Evolutionary conservation across 2,888 invertebrate species (phyloP).

Genomic region (Mantis religiosa): DNA sequence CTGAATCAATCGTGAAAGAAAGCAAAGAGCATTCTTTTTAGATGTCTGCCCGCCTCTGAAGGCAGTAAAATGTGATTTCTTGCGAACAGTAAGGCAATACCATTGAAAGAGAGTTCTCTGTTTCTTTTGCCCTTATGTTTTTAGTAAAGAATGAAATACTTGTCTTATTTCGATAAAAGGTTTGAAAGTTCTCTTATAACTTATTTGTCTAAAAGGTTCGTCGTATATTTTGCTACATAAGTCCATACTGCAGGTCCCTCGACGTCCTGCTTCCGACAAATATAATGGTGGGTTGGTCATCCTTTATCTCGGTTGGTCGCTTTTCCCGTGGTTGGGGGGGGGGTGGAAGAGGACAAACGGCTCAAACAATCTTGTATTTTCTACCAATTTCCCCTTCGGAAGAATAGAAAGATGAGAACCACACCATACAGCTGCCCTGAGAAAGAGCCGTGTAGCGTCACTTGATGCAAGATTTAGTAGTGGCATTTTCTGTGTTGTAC

Average conservation of each 20-base stretch:
- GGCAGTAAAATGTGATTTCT: not conserved
- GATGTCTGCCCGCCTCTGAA: not conserved
- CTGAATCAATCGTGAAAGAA: not conserved
- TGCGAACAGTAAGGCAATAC: not conserved
- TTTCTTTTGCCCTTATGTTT: not conserved
- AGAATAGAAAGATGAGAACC: slow-evolving; percentile 9
- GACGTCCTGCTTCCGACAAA: slow-evolving; percentile 14
- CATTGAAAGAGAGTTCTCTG: not conserved
- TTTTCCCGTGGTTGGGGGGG: not conserved
- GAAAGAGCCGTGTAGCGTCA: slow-evolving; percentile 10
- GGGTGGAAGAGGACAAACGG: slow-evolving; percentile 12
- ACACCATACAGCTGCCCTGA: not conserved
- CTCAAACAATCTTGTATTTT: slow-evolving; percentile 25
- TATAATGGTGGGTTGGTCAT: slow-evolving; percentile 27
- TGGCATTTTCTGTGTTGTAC: not conserved
- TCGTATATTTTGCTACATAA: slow-evolving; percentile 26
- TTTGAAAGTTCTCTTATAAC: slow-evolving; percentile 32
- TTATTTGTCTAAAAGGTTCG: slow-evolving; percentile 34
- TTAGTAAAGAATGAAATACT: slow-evolving; percentile 30
- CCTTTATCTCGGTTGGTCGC: slow-evolving; percentile 23
- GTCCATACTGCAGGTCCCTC: not conserved
- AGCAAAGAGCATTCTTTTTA: not conserved
- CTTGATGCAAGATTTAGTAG: slow-evolving; percentile 21
- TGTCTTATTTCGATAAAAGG: slow-evolving; percentile 34
- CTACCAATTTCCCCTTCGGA: slow-evolving; percentile 13